Evolutionary conservation across 2,888 invertebrate species (phyloP), one percentile per base, ranked within the genome.

Genomic region (Spodoptera littoralis): DNA sequence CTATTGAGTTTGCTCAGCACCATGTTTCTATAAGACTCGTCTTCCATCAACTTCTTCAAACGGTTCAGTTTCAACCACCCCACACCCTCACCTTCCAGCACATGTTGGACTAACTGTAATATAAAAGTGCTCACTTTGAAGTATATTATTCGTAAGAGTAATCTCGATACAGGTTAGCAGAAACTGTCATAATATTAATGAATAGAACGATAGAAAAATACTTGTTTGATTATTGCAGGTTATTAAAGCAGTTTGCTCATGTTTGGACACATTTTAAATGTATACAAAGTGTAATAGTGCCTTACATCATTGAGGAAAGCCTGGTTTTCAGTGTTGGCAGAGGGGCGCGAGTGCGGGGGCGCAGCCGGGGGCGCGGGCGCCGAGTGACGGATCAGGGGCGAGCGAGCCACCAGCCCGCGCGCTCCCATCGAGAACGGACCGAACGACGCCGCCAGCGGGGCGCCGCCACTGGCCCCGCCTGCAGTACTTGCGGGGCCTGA

Each of bases 1-100:
- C 97, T 97, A 90, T 99, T 99, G 4, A 99, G 95, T 87, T 99
- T 98, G 76, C 98, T 98, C 52, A 99, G 96, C 45, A 99, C 98
- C 92, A 99, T 97, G 88, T 98, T 99, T 43, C 99, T 96, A 90
- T 99, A 99, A 51, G 98, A 99, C 92, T 99, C 99, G 90, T 99
- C 99, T 89, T 99, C 99, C 98, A 99, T 99, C 36, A 99, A 94
- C 85, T 99, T 99, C 87, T 98, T 98, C 54, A 99, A 95, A 27
- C 99, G 96, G 85, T 98, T 98, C 18, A 99, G 94, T 88, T 99
- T 99, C 52, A 99, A 95, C 98, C 99, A 99, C 18, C 99, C 99
- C 0, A 99, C 98, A 0, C 99, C 98, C 91, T 99, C 98, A 4
- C 99, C 99, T 70, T 97, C 97, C 60, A 98, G 89, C 2, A 98